Evolutionary conservation across 2,113 vertebrate species (phyloP), one percentile per base, ranked within the genome.

Genomic region (Ellobius talpinus): DNA sequence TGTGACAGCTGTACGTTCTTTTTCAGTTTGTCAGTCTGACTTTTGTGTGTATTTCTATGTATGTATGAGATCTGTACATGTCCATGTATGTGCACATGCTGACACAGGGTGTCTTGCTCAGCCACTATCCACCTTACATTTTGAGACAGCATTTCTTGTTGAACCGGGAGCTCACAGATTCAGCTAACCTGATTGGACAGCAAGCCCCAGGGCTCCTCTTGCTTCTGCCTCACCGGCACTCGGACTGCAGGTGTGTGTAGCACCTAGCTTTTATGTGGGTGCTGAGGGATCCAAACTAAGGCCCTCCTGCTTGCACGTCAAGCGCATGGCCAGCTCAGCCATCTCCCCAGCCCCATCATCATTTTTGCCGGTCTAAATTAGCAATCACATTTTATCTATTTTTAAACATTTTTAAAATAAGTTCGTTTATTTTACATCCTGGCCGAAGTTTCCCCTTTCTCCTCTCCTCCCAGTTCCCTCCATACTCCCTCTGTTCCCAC

Each of bases 241-340:
- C 45, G 17, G 65, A 70, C 50, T 14, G 19, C 17, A 87, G 85
- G 65, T 87, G 19, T 0, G 0, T n/a, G 31, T 4, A 14, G 19
- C 45, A 16, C 17, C 65, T 24, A 0, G 33, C 31, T 70, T 70
- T 52, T 21, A 19, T 33, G 17, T 47, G 29, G 19, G 45, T 52
- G 65, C 65, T 73, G 52, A 33, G 82, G 19, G 65, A 87, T 0
- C 85, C 21, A 52, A 50, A 87, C 65, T 24, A 47, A 23, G 45
- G 45, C 4, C 31, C 31, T 68, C 31, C 50, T 5, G 29, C 85
- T 68, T 52, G 21, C 24, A 66, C 6, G 0, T 19, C 85, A 70
- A 24, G 10, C 2, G 0, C 45, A 8, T 12, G 2, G 7, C 45
- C 33, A n/a, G 45, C 31, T 9, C 21, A n/a, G 63, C 42, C 17